Evolutionary conservation across 2,888 invertebrate genomes (phyloP).

Genomic region (Thymelicus acteon): DNA sequence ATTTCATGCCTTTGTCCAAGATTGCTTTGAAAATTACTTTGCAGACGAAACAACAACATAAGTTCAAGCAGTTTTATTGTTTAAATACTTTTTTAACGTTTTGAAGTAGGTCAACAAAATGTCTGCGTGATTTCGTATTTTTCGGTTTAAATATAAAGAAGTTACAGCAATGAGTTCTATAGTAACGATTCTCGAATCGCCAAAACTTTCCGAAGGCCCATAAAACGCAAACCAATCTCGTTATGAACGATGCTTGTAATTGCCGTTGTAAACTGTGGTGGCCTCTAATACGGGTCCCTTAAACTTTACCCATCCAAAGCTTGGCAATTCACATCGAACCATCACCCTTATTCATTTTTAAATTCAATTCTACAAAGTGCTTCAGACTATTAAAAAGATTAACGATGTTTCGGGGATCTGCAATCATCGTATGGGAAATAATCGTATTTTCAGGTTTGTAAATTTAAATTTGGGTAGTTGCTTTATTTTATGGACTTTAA

Average conservation of each 20-base stretch:
- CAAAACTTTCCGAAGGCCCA: slow-evolving; percentile 60
- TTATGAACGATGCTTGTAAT: slow-evolving; percentile 76
- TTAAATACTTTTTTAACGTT: slow-evolving; percentile 14
- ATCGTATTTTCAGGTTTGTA: slow-evolving; percentile 37
- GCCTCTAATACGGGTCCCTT: slow-evolving; percentile 66
- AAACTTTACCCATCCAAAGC: slow-evolving; percentile 75
- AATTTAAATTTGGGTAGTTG: slow-evolving; percentile 35
- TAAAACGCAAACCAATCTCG: slow-evolving; percentile 76
- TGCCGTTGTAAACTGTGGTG: slow-evolving; percentile 77
- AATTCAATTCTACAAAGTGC: slow-evolving; percentile 62
- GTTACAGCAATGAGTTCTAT: slow-evolving; percentile 54
- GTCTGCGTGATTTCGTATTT: background rate
- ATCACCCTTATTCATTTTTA: slow-evolving; percentile 64
- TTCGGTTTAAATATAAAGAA: slow-evolving; percentile 10
- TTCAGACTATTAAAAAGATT: slow-evolving; percentile 63
- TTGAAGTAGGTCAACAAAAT: background rate
- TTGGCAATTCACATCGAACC: slow-evolving; percentile 67
- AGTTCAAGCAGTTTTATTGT: slow-evolving; percentile 2
- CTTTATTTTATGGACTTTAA: slow-evolving; percentile 35
- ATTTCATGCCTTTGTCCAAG: background rate
- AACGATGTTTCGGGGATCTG: slow-evolving; percentile 48
- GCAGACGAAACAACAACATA: slow-evolving; percentile 2
- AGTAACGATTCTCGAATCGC: slow-evolving; percentile 62
- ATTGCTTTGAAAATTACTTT: background rate
- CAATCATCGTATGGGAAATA: slow-evolving; percentile 37